Base-by-base conservation (phyloP, 2,888 invertebrate genomes). In the Himalopsyche japonica region DNA sequence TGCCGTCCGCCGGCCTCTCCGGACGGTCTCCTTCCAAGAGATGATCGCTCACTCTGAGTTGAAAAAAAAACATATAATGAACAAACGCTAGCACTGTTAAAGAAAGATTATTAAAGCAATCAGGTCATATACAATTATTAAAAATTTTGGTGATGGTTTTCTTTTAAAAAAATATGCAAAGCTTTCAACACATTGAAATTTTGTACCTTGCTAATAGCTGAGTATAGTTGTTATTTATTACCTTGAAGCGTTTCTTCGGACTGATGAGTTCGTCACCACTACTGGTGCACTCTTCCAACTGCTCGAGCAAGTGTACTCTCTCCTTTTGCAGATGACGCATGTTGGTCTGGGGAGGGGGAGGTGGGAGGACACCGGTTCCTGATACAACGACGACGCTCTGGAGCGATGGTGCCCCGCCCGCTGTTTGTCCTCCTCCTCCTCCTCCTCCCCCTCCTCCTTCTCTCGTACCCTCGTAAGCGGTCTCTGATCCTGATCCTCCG, bases 281-380 rank as follows among this genome's bases (percentile, higher is more conserved):
- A 89, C 95, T 95, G 88, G 93, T 94, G 91, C 94, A 94, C 88
- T 95, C 95, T 89, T 95, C 94, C 88, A 94, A 92, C 89, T 95
- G 95, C 89, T 95, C 95, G 87, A 95, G 91, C 85, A 95, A 91
- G 89, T 94, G 94, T 79, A 94, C 94, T 80, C 95, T 92, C 89
- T 95, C 95, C 89, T 95, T 95, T 89, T 95, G 95, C 87, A 95
- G 91, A 88, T 94, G 93, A 88, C 95, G 91, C 88, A 95, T 94
- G 89, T 95, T 95, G 86, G 85, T 81, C 10, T 82, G 82, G 15
- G 81, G 48, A 15, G 82, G 81, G 8, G 83, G 86, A 32, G 86
- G 57, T 7, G 85, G 57, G 20, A 89, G 24, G 88, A 89, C 15
- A 89, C 88, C 89, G 91, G 89, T 90, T 92, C 88, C 90, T 87